Conservation (phyloP, 2,888 invertebrate species). For the Hirtodrosophila trivittata region DNA sequence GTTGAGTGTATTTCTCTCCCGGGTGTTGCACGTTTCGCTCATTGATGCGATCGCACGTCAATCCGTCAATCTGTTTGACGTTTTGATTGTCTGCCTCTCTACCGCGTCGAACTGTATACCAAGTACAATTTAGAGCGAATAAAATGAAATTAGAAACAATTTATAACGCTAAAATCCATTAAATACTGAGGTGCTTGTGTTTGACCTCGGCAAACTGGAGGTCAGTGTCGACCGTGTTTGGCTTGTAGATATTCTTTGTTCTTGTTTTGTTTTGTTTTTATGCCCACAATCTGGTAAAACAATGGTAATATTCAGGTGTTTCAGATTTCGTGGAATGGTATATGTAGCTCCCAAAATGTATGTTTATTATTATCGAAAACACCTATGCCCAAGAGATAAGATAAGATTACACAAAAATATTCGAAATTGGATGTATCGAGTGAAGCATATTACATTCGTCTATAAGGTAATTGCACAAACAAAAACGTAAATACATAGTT, state of each 20-base stretch:
- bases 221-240: slow-evolving; percentile 48
- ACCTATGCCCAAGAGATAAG: slow-evolving; percentile 24
- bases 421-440: slow-evolving; percentile 1
- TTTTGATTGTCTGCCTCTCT: slow-evolving; percentile 60
- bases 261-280: neutral
- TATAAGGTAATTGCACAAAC: slow-evolving; percentile 7
- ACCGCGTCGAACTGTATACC: slow-evolving; percentile 24
- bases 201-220: slow-evolving; percentile 57
- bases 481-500: too few relatives aligned
- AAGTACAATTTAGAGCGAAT: slow-evolving; percentile 4
- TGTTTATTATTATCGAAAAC: slow-evolving; percentile 11
- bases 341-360: slow-evolving; percentile 10
- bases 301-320: slow-evolving; percentile 16
- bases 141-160: slow-evolving; percentile 56
- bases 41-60: slow-evolving; percentile 54
- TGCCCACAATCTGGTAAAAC: neutral
- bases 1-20: slow-evolving; percentile 1
- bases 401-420: slow-evolving; percentile 30
- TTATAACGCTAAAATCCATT: slow-evolving; percentile 54
- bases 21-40: slow-evolving; percentile 5
- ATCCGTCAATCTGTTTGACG: slow-evolving; percentile 65
- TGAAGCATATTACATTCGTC: slow-evolving; percentile 1
- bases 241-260: neutral
- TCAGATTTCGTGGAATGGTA: slow-evolving; percentile 17
- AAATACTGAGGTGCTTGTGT: slow-evolving; percentile 36